Conservation (phyloP, 2,888 invertebrate genomes). For the Pediacus dermestoides region DNA sequence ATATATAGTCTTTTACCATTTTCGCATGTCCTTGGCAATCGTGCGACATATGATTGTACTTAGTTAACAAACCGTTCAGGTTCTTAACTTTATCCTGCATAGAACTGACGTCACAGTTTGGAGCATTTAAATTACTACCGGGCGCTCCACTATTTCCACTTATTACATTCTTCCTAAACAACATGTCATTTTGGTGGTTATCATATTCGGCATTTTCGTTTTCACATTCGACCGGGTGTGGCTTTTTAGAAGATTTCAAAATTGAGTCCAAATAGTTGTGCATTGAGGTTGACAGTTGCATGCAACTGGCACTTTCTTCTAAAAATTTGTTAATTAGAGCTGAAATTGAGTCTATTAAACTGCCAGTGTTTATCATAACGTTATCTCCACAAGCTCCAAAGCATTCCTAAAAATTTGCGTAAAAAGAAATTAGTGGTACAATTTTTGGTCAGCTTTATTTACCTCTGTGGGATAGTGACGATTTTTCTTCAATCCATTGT, state of each 20-base stretch:
- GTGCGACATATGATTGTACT: constrained; percentile 39
- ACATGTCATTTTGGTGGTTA: constrained; percentile 6
- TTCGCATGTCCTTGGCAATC: constrained; percentile 40
- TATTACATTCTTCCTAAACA: background rate
- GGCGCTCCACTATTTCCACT: background rate
- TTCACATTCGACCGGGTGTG: no score
- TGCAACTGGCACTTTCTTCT: background rate
- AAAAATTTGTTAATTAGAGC: constrained; percentile 5
- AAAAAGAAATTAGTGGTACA: constrained; percentile 6
- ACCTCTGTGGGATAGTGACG: constrained; percentile 2
- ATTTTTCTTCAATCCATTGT: constrained; percentile 16
- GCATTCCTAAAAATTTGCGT: background rate
- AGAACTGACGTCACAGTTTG: background rate
- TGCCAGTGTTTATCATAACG: background rate
- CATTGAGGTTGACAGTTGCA: background rate
- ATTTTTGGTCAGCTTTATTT: constrained; percentile 5
- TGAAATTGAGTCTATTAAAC: constrained; percentile 1
- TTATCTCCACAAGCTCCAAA: background rate
- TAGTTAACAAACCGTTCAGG: constrained; percentile 37
- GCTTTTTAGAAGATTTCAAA: background rate
- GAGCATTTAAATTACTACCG: constrained; percentile 1
- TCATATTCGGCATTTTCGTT: constrained; percentile 3
- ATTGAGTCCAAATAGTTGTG: constrained; percentile 3
- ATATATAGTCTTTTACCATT: constrained; percentile 44
- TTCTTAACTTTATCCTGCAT: constrained; percentile 15